These are phyloP conservation scores for Propithecus perrieri DNA, from an alignment of 2,797 vertebrate genomes.

Conservation along the genomic window DNA sequence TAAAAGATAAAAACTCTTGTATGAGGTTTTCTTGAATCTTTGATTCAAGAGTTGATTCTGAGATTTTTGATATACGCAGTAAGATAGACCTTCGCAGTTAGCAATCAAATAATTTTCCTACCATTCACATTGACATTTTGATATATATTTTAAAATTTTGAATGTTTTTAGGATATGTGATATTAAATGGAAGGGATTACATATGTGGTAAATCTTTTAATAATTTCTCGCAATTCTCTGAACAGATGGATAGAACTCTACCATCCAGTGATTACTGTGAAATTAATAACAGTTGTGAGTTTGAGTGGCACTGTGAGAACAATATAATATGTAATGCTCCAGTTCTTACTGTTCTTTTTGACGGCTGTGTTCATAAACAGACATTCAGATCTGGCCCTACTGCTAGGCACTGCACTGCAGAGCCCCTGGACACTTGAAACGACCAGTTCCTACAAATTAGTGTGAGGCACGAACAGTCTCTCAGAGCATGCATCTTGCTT, in stretches of 20 bases:
- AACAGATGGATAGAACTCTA: slow-evolving; percentile 72
- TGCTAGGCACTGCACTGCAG: neutral
- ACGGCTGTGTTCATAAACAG: slow-evolving; percentile 36
- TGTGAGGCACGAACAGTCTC: neutral
- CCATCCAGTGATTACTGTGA: slow-evolving; percentile 49
- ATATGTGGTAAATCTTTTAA: slow-evolving; percentile 62
- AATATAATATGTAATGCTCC: slow-evolving; percentile 49
- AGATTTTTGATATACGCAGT: slow-evolving; percentile 2
- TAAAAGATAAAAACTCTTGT: slow-evolving; percentile 53
- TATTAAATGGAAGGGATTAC: slow-evolving; percentile 69
- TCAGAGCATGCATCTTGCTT: neutral
- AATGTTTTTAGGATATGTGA: slow-evolving; percentile 72
- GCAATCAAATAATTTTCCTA: slow-evolving; percentile 62
- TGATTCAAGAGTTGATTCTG: neutral
- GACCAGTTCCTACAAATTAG: neutral
- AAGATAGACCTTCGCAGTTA: slow-evolving; percentile 43
- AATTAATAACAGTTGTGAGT: slow-evolving; percentile 64
- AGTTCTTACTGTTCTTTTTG: slow-evolving; percentile 53
- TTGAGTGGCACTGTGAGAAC: slow-evolving; percentile 65
- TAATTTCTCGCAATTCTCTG: slow-evolving; percentile 68
- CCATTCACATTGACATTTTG: slow-evolving; percentile 70
- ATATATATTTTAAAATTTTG: slow-evolving; percentile 67
- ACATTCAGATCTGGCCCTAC: neutral
- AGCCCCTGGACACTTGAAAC: neutral
- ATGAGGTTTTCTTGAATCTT: slow-evolving; percentile 61